phyloP scores from a whole-genome alignment of 2,113 vertebrate species.

The Nothoprocta perdicaria region DNA sequence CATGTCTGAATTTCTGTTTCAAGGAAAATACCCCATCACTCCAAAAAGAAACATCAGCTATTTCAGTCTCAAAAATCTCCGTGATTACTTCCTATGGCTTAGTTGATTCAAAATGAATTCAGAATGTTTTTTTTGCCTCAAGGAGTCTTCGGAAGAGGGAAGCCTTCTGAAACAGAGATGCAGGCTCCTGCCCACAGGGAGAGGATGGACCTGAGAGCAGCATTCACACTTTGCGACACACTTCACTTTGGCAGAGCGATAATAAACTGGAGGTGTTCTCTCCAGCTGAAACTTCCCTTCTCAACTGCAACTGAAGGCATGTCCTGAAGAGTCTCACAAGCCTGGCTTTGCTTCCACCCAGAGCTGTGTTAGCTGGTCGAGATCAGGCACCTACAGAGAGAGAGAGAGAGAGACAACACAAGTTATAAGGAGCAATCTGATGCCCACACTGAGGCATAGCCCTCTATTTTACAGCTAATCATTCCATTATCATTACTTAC shows the following conservation, averaged over 20 bases:
- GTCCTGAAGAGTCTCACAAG: slow-evolving; percentile 61
- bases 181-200: slow-evolving; percentile 17
- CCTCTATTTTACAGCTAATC: neutral
- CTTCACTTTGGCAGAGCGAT: slow-evolving; percentile 22
- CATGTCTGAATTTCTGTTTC: neutral
- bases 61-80: slow-evolving; percentile 22
- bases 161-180: slow-evolving; percentile 40
- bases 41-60: neutral
- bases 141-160: slow-evolving; percentile 51
- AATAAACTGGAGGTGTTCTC: slow-evolving; percentile 14
- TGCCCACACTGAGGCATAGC: neutral
- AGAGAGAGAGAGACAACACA: slow-evolving; percentile 68
- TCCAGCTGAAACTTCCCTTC: slow-evolving; percentile 53
- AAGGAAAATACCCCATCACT: neutral
- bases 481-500: neutral
- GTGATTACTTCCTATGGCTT: neutral
- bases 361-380: slow-evolving; percentile 76
- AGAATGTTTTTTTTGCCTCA: slow-evolving; percentile 30
- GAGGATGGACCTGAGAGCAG: slow-evolving; percentile 24
- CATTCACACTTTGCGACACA: slow-evolving; percentile 25
- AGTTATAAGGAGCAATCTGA: slow-evolving; percentile 23
- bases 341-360: slow-evolving; percentile 62
- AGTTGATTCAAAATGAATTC: slow-evolving; percentile 5
- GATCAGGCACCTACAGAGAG: slow-evolving; percentile 77
- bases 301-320: slow-evolving; percentile 50